phyloP scores from a whole-genome alignment of 2,113 vertebrate species.

The Chunga burmeisteri region DNA sequence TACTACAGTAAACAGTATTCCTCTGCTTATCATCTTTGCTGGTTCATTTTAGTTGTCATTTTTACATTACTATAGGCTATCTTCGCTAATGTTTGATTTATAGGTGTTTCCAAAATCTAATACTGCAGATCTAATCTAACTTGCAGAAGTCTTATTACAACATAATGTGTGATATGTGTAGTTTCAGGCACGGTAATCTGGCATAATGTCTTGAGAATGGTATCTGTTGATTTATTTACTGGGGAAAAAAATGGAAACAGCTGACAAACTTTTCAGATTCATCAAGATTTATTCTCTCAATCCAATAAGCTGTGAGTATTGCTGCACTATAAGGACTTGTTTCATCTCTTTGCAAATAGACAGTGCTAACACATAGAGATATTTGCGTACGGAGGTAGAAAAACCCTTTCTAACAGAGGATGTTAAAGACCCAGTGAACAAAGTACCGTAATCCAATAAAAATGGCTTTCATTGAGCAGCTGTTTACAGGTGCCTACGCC shows the following conservation, averaged over 20 bases:
- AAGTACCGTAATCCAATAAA: neutral
- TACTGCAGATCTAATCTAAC: neutral
- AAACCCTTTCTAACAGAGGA: neutral
- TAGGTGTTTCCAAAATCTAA: neutral
- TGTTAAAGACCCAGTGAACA: neutral
- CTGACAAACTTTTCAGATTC: neutral
- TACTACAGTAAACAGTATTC: neutral
- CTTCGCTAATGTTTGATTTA: neutral
- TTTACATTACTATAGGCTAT: neutral
- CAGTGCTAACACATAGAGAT: fast-evolving
- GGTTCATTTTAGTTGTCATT: neutral
- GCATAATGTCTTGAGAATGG: neutral
- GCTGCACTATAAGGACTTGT: neutral
- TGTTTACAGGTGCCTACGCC: neutral
- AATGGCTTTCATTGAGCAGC: neutral
- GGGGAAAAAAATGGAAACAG: neutral
- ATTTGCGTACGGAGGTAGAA: neutral
- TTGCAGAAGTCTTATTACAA: neutral
- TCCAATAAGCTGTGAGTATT: neutral
- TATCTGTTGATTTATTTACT: neutral
- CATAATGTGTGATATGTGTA: neutral
- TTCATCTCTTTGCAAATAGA: neutral
- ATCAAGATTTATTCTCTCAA: neutral
- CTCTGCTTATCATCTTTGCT: neutral
- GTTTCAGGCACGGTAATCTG: neutral